A percentile compares a stretch with the other conserved stretches of the same genome.
phyloP scores from a whole-genome alignment of 2,113 vertebrate genomes.

The Felis chaus region DNA sequence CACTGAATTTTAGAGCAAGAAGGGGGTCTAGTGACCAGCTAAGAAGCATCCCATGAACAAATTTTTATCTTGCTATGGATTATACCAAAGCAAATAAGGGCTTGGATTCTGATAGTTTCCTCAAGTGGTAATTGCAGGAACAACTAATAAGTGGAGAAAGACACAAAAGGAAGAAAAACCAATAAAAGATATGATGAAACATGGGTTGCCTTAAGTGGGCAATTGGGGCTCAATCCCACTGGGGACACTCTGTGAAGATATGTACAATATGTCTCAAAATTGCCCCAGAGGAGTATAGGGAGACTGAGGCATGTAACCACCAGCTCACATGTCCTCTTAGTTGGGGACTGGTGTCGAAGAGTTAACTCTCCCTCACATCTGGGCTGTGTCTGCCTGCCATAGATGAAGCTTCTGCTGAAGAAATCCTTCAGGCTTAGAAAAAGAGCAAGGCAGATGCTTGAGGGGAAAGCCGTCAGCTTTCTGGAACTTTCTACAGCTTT shows the following conservation, averaged over 20 bases:
- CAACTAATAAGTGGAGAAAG: background rate
- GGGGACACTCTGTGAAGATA: background rate
- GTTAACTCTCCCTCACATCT: background rate
- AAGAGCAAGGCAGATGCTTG: background rate
- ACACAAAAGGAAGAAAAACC: background rate
- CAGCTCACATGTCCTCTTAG: accelerated
- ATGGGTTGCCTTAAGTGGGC: background rate
- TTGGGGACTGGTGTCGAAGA: background rate
- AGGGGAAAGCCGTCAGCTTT: background rate
- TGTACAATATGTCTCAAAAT: background rate
- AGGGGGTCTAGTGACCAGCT: background rate
- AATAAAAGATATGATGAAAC: background rate
- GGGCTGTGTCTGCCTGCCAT: background rate
- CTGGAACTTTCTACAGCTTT: background rate
- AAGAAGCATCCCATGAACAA: background rate
- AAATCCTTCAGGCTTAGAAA: background rate
- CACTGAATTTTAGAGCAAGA: background rate
- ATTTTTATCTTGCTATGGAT: background rate
- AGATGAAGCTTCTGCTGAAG: background rate
- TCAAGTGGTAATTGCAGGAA: background rate
- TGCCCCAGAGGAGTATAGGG: no score
- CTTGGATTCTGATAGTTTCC: background rate
- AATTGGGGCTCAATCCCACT: background rate
- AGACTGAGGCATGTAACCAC: background rate
- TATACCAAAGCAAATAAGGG: background rate